phyloP scores from a whole-genome alignment of 2,797 vertebrate species.

The Pogonophryne albipinna region DNA sequence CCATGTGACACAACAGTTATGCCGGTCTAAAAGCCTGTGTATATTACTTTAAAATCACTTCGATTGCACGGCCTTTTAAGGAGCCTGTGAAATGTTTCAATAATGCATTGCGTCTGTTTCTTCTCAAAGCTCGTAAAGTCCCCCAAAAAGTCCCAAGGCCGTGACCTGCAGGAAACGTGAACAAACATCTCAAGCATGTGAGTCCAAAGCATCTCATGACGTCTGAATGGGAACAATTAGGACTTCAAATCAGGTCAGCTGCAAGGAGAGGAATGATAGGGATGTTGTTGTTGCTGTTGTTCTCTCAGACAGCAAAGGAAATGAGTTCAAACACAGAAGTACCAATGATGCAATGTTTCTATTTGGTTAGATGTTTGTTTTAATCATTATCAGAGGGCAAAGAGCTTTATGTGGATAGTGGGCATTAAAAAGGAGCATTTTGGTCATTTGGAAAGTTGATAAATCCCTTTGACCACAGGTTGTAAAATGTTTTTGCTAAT shows the following conservation, averaged over 20 bases:
- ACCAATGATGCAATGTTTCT: too few relatives aligned
- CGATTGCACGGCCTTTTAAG: not conserved
- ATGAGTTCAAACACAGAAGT: too few relatives aligned
- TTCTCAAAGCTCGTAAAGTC: conserved; percentile 10
- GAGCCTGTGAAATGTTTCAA: not conserved
- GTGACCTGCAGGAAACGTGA: conserved; percentile 16
- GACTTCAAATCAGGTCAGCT: conserved; percentile 21
- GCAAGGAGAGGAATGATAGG: not conserved
- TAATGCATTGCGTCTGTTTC: not conserved
- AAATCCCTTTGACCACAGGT: not conserved
- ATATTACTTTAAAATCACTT: not conserved
- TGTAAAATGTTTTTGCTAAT: not conserved
- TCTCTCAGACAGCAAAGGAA: conserved; percentile 1
- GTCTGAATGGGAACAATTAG: conserved; percentile 50
- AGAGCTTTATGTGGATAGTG: too few relatives aligned
- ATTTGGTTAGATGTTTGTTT: too few relatives aligned
- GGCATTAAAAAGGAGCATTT: too few relatives aligned
- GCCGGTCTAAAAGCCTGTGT: not conserved
- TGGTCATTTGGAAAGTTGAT: too few relatives aligned
- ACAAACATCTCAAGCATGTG: conserved; percentile 55
- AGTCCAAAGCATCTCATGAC: conserved; percentile 55
- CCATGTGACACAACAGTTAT: too few relatives aligned
- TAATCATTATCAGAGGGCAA: too few relatives aligned
- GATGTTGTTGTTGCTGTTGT: not conserved
- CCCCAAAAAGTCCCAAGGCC: conserved; percentile 10